phyloP scores from a whole-genome alignment of 2,888 invertebrate species.

The Deroplatys truncata region DNA sequence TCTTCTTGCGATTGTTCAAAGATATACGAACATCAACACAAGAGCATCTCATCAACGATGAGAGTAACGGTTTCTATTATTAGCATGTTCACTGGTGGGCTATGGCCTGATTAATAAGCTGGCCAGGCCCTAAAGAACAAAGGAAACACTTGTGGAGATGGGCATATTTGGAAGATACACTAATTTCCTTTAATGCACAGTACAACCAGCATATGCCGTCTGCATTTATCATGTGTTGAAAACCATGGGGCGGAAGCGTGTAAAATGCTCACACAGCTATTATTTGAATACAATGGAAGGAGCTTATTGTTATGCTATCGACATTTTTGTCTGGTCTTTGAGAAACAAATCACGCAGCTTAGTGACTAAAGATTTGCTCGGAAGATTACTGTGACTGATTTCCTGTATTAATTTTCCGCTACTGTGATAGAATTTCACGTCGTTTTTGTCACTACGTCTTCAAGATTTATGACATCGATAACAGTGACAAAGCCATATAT shows the following conservation, averaged over 20 bases:
- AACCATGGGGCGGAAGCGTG: background rate
- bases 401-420: background rate
- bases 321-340: background rate
- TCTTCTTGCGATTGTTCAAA: too few relatives aligned
- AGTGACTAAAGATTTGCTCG: background rate
- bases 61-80: too few relatives aligned
- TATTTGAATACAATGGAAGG: background rate
- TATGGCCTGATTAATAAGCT: too few relatives aligned
- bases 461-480: too few relatives aligned
- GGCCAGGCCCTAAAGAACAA: too few relatives aligned
- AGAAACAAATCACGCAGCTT: background rate
- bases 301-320: background rate
- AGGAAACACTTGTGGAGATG: background rate
- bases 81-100: too few relatives aligned
- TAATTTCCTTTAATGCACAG: background rate
- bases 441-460: too few relatives aligned
- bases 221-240: background rate
- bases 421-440: too few relatives aligned
- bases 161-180: background rate
- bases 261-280: background rate
- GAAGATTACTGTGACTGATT: background rate
- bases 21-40: too few relatives aligned
- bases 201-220: background rate
- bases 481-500: too few relatives aligned
- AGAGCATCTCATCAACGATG: too few relatives aligned